Base-by-base conservation (phyloP, 2,797 vertebrate genomes). In the Argyrosomus regius region DNA sequence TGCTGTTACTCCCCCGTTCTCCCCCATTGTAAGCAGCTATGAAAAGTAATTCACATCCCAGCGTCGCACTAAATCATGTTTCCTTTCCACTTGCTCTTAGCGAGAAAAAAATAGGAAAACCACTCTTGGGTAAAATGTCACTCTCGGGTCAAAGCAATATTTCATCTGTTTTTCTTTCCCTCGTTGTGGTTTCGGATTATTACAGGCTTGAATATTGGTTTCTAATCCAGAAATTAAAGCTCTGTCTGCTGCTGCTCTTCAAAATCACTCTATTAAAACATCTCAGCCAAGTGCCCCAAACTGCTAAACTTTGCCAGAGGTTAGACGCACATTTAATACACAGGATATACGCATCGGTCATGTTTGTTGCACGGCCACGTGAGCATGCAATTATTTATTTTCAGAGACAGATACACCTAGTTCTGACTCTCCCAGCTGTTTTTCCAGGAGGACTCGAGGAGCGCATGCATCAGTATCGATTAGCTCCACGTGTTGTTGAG, bases 381-480 rank as follows among this genome's bases (percentile, higher is more conserved):
- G 11, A 71, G 31, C 9, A 45, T 22, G 65, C 31, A 20, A 24
- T 57, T n/a, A n/a, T 72, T 67, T 41, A 22, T 71, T 71, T 73
- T 67, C 54, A 81, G 82, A 87, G 86, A 68, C 78, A 62, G 7
- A 59, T 53, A 67, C 54, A 50, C 49, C 48, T 39, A 22, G 26
- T 68, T 53, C 65, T 24, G 62, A 72, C 72, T 65, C 60, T 71
- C 63, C 31, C 68, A 41, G 75, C 60, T 18, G 54, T 46, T 66
- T 69, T 70, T 70, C 63, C 68, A 28, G 35, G 35, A 24, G 11
- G 46, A 84, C 13, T 68, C 43, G 24, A 69, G 49, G 70, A 82
- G 68, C 18, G 52, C 60, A 68, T 62, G 79, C 72, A 82, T 91
- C 83, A 82, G 66, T 84, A 91, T 91, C 24, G 92, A 94, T 93